These are phyloP conservation scores for Zalophus californianus DNA, from an alignment of 2,797 vertebrate genomes.

Conservation along the genomic window DNA sequence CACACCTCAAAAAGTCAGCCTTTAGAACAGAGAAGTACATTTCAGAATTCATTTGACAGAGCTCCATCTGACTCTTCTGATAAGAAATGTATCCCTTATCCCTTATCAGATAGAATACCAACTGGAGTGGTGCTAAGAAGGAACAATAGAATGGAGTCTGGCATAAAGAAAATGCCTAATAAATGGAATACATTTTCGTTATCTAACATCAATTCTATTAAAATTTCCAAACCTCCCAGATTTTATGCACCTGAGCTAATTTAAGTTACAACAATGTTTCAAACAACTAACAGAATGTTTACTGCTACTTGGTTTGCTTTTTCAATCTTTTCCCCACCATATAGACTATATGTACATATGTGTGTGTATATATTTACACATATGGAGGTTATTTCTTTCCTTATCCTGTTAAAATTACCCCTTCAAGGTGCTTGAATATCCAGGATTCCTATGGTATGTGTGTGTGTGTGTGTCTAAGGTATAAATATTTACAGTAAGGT, in stretches of 20 bases:
- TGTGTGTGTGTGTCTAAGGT: neutral
- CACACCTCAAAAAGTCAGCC: neutral
- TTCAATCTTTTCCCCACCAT: neutral
- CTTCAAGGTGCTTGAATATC: no score
- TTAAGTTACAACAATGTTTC: neutral
- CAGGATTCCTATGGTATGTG: no score
- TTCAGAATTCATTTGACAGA: neutral
- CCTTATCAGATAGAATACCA: neutral
- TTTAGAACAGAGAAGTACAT: neutral
- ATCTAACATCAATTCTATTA: neutral
- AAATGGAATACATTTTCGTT: neutral
- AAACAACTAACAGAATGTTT: neutral
- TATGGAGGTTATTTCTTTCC: neutral
- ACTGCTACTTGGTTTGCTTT: neutral
- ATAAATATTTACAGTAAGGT: neutral
- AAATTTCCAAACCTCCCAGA: neutral
- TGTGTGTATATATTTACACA: neutral
- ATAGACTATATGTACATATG: neutral
- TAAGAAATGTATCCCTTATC: neutral
- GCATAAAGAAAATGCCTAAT: neutral
- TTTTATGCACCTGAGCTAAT: neutral
- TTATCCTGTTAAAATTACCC: no score
- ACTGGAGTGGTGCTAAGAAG: neutral
- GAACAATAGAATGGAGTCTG: neutral
- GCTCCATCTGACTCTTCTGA: neutral